These are phyloP conservation scores for Trinectes maculatus DNA, from an alignment of 2,113 vertebrate species.

Conservation along the genomic window DNA sequence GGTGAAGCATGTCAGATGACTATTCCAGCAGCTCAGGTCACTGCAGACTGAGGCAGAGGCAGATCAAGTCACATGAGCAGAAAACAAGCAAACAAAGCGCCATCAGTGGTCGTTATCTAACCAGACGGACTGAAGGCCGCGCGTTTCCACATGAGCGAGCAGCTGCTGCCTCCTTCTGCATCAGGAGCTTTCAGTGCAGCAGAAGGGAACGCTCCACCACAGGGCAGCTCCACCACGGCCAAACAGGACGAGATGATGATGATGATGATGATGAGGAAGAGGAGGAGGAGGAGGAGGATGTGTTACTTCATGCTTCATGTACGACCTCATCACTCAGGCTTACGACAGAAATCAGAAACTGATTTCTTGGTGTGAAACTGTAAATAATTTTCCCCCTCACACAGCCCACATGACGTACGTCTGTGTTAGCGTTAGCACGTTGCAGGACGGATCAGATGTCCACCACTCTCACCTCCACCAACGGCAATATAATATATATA, in stretches of 20 bases:
- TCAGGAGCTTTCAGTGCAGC: constrained; percentile 46
- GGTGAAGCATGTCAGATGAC: no score
- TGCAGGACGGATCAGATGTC: not conserved
- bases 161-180: constrained; percentile 47
- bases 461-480: no score
- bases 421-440: not conserved
- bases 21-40: constrained; percentile 5
- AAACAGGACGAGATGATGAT: no score
- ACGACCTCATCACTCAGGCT: no score
- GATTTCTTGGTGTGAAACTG: no score
- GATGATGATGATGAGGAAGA: constrained; percentile 12
- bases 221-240: constrained; percentile 40
- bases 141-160: constrained; percentile 66
- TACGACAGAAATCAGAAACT: not conserved
- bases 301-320: no score
- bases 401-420: no score
- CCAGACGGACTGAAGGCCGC: constrained; percentile 47
- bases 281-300: constrained; percentile 2
- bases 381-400: no score
- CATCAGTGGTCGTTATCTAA: constrained; percentile 61
- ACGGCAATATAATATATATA: no score
- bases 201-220: constrained; percentile 19
- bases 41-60: constrained; percentile 15
- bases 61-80: constrained; percentile 46
- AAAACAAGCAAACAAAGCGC: constrained; percentile 60